phyloP scores from a whole-genome alignment of 2,888 invertebrate genomes.

The Flexamia atlantica region DNA sequence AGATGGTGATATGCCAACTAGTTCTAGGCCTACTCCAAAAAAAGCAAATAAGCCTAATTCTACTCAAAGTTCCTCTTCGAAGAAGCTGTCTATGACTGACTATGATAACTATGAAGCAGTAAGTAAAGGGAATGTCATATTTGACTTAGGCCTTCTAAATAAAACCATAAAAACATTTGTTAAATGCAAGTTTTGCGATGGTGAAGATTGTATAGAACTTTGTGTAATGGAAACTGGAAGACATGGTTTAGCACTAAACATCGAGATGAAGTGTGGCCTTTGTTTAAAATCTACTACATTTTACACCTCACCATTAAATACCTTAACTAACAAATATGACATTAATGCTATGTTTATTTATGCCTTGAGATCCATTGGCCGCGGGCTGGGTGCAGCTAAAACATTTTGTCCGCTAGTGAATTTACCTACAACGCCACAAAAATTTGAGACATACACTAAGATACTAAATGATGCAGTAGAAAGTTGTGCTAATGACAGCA shows the following conservation, averaged over 20 bases:
- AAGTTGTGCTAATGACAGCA: constrained; percentile 31
- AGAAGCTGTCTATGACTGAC: constrained; percentile 43
- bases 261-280: constrained; percentile 31
- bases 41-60: not conserved
- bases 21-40: constrained; percentile 6
- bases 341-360: constrained; percentile 50
- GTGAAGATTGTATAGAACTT: constrained; percentile 55
- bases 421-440: constrained; percentile 40
- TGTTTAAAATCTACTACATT: not conserved
- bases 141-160: constrained; percentile 54
- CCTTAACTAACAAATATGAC: constrained; percentile 47
- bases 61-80: constrained; percentile 52
- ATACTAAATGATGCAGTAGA: not conserved
- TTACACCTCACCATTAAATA: constrained; percentile 11
- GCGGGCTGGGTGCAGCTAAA: constrained; percentile 42
- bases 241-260: constrained; percentile 42
- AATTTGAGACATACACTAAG: constrained; percentile 41
- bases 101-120: constrained; percentile 52
- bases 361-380: constrained; percentile 48
- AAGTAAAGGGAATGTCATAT: constrained; percentile 50
- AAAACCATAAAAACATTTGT: constrained; percentile 45
- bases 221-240: constrained; percentile 25
- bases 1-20: constrained; percentile 40
- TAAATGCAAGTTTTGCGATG: constrained; percentile 44
- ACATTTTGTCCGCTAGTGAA: constrained; percentile 32